Conservation (phyloP, 2,888 invertebrate species). For the Trachelus stipa region DNA sequence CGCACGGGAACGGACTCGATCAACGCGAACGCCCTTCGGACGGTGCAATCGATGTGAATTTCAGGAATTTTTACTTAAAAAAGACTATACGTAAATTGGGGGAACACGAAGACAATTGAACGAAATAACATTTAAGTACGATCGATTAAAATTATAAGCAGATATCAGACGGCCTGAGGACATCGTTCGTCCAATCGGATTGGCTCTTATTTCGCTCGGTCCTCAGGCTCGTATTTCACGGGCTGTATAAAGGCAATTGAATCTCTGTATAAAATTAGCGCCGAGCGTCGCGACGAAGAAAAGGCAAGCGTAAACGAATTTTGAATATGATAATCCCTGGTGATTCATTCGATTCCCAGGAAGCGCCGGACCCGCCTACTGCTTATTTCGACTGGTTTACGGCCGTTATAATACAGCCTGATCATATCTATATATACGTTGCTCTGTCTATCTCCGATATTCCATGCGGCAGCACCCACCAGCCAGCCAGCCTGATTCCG, state of each 20-base stretch:
- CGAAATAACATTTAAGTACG: not conserved
- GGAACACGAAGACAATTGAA: not conserved
- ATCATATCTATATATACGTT: too few relatives aligned
- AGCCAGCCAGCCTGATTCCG: too few relatives aligned
- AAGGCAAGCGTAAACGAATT: slow-evolving; percentile 48
- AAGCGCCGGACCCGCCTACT: slow-evolving; percentile 13
- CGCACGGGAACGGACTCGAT: too few relatives aligned
- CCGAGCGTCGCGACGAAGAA: slow-evolving; percentile 8
- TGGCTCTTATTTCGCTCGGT: slow-evolving; percentile 58
- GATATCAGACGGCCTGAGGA: slow-evolving; percentile 52
- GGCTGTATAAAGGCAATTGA: slow-evolving; percentile 56
- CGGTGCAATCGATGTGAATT: too few relatives aligned
- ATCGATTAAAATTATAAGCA: slow-evolving; percentile 41
- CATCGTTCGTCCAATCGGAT: slow-evolving; percentile 54
- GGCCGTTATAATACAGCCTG: too few relatives aligned
- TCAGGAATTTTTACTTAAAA: not conserved
- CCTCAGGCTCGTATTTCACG: slow-evolving; percentile 60
- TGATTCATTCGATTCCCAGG: slow-evolving; percentile 44
- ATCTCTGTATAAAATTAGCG: slow-evolving; percentile 60
- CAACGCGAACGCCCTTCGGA: too few relatives aligned
- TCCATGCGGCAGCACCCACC: too few relatives aligned
- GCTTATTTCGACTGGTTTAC: too few relatives aligned
- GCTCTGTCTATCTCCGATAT: too few relatives aligned
- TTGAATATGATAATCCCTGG: slow-evolving; percentile 51
- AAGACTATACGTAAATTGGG: not conserved